These are phyloP conservation scores for Chrysomela aeneicollis DNA, from an alignment of 2,888 invertebrate genomes.

Conservation along the genomic window DNA sequence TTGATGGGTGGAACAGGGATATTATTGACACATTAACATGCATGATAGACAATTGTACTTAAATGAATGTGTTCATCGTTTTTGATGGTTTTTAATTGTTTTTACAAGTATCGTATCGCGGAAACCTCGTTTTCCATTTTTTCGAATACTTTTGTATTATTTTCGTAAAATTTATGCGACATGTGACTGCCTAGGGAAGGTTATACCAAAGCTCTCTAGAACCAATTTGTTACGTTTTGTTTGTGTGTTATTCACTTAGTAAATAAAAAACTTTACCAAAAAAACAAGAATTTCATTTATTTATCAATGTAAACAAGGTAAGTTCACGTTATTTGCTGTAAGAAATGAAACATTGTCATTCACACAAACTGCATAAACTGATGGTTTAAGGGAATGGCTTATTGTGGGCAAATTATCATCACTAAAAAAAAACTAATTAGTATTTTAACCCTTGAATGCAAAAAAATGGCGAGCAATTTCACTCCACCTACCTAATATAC, in stretches of 20 bases:
- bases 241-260: not conserved
- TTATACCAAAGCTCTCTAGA: not conserved
- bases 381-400: not conserved
- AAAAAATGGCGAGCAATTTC: constrained; percentile 19
- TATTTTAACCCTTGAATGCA: not conserved
- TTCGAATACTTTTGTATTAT: too few species aligned
- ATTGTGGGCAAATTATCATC: not conserved
- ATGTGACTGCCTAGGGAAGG: not conserved
- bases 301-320: not conserved
- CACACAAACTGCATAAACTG: not conserved
- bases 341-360: not conserved
- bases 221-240: constrained; percentile 4
- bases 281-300: not conserved
- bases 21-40: not conserved
- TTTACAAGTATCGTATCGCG: not conserved
- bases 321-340: not conserved
- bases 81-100: not conserved
- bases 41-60: not conserved
- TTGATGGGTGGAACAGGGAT: not conserved
- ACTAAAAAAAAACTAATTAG: not conserved
- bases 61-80: not conserved
- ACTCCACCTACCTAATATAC: constrained; percentile 46
- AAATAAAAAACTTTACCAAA: not conserved
- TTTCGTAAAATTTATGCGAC: not conserved
- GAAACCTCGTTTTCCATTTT: too few species aligned